Conservation (phyloP, 2,888 invertebrate species). For the Heterodera filipjevi region DNA sequence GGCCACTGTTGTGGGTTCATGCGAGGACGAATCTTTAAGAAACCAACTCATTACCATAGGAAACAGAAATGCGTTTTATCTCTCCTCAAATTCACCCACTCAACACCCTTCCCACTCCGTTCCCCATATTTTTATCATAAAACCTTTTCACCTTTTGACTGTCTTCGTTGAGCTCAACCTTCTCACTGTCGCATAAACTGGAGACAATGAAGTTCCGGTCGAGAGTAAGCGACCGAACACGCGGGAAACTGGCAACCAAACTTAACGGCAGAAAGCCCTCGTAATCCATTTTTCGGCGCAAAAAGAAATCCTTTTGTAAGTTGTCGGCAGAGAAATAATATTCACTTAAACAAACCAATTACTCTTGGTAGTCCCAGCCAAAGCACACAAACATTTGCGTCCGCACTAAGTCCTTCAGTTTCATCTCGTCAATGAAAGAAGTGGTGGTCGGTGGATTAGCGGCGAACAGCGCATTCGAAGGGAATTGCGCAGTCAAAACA, state of each 20-base stretch:
- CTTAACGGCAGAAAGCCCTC: constrained; percentile 91
- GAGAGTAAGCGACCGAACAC: constrained; percentile 83
- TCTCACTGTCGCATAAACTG: constrained; percentile 81
- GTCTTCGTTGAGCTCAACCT: constrained; percentile 74
- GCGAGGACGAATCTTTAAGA: constrained; percentile 66
- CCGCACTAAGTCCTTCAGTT: constrained; percentile 61
- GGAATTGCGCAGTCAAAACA: constrained; percentile 41
- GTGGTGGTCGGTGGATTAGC: constrained; percentile 31
- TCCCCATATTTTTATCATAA: too few species aligned
- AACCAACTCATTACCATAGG: constrained; percentile 24
- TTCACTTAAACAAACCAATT: constrained; percentile 75
- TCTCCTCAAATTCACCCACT: too few species aligned
- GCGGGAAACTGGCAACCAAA: constrained; percentile 91
- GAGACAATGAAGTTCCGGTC: constrained; percentile 83
- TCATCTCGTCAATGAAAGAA: constrained; percentile 45
- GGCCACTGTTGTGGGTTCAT: constrained; percentile 85
- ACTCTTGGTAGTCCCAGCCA: too few species aligned
- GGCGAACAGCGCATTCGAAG: constrained; percentile 32
- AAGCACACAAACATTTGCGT: constrained; percentile 60
- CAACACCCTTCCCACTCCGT: too few species aligned
- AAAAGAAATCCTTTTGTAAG: constrained; percentile 89
- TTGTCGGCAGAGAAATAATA: constrained; percentile 98
- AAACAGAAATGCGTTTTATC: too few species aligned
- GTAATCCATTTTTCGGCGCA: constrained; percentile 91
- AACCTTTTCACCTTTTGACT: neutral